These are phyloP conservation scores for Luperina testacea DNA, from an alignment of 2,888 invertebrate genomes.

Conservation along the genomic window DNA sequence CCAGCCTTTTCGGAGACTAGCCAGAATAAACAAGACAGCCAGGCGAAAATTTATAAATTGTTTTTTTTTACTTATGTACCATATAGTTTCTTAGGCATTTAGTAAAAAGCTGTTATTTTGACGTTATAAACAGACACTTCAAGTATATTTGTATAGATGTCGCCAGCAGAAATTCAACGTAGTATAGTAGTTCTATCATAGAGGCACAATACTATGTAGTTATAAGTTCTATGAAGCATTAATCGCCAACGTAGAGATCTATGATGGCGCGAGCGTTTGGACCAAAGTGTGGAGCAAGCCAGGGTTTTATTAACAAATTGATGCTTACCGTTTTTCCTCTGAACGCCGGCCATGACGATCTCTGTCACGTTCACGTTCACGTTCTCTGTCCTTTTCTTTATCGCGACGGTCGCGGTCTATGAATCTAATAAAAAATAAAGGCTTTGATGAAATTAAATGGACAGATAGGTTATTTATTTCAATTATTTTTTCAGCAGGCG, in stretches of 20 bases:
- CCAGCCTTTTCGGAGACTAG: too few relatives aligned
- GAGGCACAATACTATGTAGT: neutral
- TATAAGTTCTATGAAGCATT: neutral
- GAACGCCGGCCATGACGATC: slow-evolving; percentile 79
- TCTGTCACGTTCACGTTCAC: slow-evolving; percentile 76
- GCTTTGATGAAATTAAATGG: neutral
- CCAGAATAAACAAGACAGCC: too few relatives aligned
- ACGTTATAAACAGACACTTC: too few relatives aligned
- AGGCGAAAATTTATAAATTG: too few relatives aligned
- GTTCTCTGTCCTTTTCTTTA: slow-evolving; percentile 73
- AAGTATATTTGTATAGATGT: neutral
- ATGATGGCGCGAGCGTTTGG: neutral
- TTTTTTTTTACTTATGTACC: too few relatives aligned
- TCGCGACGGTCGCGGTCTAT: slow-evolving; percentile 79
- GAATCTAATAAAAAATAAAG: slow-evolving; percentile 71
- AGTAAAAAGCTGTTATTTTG: too few relatives aligned
- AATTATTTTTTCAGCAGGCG: neutral
- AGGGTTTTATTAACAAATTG: neutral
- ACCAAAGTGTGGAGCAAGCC: neutral
- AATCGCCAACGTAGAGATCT: neutral
- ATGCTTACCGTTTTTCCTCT: slow-evolving; percentile 79
- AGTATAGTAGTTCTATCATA: neutral
- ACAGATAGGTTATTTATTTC: too few relatives aligned
- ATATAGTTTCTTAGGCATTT: too few relatives aligned
- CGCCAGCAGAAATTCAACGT: neutral